Conservation (phyloP, 2,797 vertebrate species). For the Scolopax bukidnonensis region DNA sequence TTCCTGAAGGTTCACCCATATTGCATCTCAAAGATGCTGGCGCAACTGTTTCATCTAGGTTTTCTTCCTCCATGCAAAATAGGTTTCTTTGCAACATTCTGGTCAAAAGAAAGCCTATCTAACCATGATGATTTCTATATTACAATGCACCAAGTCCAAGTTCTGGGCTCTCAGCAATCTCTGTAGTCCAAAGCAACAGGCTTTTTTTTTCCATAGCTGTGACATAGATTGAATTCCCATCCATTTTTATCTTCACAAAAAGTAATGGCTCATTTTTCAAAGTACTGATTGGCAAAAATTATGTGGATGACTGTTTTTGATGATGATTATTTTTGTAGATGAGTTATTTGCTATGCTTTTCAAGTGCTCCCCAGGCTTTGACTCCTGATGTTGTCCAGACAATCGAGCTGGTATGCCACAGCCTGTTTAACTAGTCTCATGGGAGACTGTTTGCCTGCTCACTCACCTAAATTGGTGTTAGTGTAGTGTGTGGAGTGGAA, state of each 20-base stretch:
- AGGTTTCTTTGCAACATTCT: background rate
- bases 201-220: background rate
- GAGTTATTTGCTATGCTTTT: constrained; percentile 28
- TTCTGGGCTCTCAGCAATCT: background rate
- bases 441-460: background rate
- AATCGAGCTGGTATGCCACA: constrained; percentile 9
- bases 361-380: constrained; percentile 40
- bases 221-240: constrained; percentile 9
- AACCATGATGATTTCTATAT: background rate
- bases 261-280: constrained; percentile 36
- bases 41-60: background rate
- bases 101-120: background rate
- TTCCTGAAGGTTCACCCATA: background rate
- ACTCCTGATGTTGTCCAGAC: constrained; percentile 41
- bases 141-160: background rate
- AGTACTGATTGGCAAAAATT: constrained; percentile 7
- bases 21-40: background rate
- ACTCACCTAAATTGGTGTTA: constrained; percentile 28
- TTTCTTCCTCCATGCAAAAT: background rate
- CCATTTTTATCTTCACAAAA: constrained; percentile 1
- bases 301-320: constrained; percentile 58
- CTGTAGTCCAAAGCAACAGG: background rate
- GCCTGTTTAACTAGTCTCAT: background rate
- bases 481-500: background rate
- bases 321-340: constrained; percentile 48